phyloP scores from a whole-genome alignment of 1,140 invertebrate species.

The Atta cephalotes region DNA sequence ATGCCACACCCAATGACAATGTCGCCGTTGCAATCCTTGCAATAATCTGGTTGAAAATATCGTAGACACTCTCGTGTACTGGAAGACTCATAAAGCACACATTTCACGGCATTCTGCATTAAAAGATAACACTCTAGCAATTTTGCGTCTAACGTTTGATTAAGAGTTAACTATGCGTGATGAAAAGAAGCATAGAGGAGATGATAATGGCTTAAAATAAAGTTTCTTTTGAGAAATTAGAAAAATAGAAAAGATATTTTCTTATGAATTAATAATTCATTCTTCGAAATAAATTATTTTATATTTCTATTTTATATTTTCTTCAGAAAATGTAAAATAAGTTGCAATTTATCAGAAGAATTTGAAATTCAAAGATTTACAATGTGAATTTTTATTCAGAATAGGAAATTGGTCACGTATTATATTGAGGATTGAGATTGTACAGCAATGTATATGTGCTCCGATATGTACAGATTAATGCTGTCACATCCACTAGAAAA shows the following conservation, averaged over 20 bases:
- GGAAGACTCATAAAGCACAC: slow-evolving; percentile 26
- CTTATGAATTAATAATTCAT: background rate
- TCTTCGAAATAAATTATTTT: background rate
- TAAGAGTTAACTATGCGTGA: slow-evolving; percentile 5
- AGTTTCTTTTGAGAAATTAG: background rate
- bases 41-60: slow-evolving; percentile 49
- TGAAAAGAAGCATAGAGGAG: background rate
- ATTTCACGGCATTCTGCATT: slow-evolving; percentile 10
- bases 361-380: background rate
- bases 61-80: background rate
- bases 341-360: background rate
- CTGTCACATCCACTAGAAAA: background rate
- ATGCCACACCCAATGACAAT: background rate
- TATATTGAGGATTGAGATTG: background rate
- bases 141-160: slow-evolving; percentile 24
- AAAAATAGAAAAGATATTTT: slow-evolving; percentile 10
- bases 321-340: background rate
- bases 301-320: background rate
- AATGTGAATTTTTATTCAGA: slow-evolving; percentile 18
- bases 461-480: slow-evolving; percentile 21
- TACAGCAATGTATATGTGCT: slow-evolving; percentile 19
- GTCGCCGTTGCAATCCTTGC: slow-evolving; percentile 26
- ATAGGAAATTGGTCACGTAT: slow-evolving; percentile 40
- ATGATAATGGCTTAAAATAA: background rate
- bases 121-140: background rate